These are phyloP conservation scores for Apostichopus japonicus DNA, from an alignment of 35 echinoderm and acorn worm species.

Conservation along the genomic window DNA sequence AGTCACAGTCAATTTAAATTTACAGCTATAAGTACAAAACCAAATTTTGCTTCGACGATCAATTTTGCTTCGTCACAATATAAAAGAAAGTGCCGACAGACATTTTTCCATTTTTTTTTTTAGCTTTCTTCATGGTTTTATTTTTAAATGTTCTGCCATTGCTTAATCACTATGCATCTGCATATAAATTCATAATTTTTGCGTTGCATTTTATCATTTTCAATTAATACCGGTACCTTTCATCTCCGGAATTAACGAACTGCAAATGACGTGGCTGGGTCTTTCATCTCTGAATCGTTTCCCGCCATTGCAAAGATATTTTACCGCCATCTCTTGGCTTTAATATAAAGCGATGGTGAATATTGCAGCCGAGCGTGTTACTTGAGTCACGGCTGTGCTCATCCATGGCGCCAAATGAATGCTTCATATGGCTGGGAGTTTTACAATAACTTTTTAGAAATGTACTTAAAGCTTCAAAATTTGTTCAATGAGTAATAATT, in stretches of 20 bases:
- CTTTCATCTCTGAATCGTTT: neutral
- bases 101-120: neutral
- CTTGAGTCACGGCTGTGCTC: slow-evolving; percentile 35
- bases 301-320: slow-evolving; percentile 1
- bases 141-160: neutral
- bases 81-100: neutral
- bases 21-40: neutral
- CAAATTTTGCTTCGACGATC: neutral
- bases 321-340: neutral
- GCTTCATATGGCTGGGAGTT: too few relatives aligned
- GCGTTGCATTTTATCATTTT: slow-evolving; percentile 21
- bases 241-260: slow-evolving; percentile 29
- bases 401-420: slow-evolving; percentile 15
- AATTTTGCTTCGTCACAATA: neutral
- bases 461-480: too few relatives aligned
- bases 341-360: slow-evolving; percentile 10
- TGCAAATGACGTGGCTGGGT: slow-evolving; percentile 23
- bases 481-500: too few relatives aligned
- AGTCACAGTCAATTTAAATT: neutral
- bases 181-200: slow-evolving; percentile 47
- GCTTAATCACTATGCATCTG: slow-evolving; percentile 11
- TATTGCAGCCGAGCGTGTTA: slow-evolving; percentile 37
- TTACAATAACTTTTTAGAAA: too few relatives aligned
- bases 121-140: neutral
- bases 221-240: slow-evolving; percentile 42